Evolutionary conservation across 2,113 vertebrate genomes (phyloP), one percentile per base, ranked within the genome.

Genomic region (Pyrgilauda ruficollis): DNA sequence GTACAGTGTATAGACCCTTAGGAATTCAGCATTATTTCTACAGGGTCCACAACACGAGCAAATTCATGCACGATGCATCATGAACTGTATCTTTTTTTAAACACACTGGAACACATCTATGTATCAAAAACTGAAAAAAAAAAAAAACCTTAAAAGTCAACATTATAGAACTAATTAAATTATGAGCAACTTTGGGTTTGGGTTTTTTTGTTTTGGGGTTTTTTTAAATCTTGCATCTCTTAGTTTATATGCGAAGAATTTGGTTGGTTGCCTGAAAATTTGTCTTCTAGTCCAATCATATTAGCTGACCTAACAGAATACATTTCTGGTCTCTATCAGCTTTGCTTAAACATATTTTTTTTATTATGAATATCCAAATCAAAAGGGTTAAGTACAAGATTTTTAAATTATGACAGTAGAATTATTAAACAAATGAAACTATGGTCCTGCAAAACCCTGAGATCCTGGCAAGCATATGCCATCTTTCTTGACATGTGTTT

Each of bases 31-130:
- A 66, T 74, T 44, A 81, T 8, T 87, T 58, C 23, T 55, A 27
- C 2, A 41, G 5, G 11, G 23, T 66, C 47, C 33, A 46, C 6
- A 41, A 26, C 43, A 77, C n/a, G 33, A 89, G 23, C 46, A 58
- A 66, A 70, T 58, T 58, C 26, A 83, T 33, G 49, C 8, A 52
- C 0, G 1, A 66, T 24, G 18, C 33, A 61, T 37, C 35, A 49
- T 21, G 8, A 69, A 4, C 24, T 66, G 3, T 5, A 44, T 16
- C 12, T 41, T 47, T 62, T 26, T 58, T 49, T 27, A 66, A 73
- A 67, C 6, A 11, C 15, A 62, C 8, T 30, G 10, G 23, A 67
- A 92, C 47, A 43, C 0, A 0, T 37, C 67, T n/a, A 18, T 11
- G 28, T 30, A 69, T 10, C 37, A 58, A 21, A 50, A 80, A 52